Evolutionary conservation across 2,797 vertebrate species (phyloP).

Genomic region (Channa striata): DNA sequence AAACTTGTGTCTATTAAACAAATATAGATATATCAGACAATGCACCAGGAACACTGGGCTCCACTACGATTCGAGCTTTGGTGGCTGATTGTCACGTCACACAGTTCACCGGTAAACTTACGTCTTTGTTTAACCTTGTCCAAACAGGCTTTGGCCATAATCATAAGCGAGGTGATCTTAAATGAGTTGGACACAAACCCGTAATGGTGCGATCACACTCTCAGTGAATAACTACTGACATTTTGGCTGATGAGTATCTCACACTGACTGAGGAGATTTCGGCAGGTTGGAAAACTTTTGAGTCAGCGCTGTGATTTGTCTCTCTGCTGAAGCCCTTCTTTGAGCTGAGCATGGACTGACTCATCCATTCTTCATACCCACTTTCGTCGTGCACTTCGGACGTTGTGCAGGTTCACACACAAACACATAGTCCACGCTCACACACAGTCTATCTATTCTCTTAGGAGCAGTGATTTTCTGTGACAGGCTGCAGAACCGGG

Average conservation of each 20-base stretch:
- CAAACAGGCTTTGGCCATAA: too few relatives aligned
- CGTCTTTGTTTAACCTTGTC: too few relatives aligned
- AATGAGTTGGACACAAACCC: neutral
- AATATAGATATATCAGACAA: too few relatives aligned
- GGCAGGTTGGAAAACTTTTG: neutral
- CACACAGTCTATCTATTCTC: conserved; percentile 9
- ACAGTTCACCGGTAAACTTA: too few relatives aligned
- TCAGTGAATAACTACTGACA: conserved; percentile 10
- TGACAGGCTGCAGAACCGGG: conserved; percentile 26
- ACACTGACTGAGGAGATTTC: neutral
- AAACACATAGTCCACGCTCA: neutral
- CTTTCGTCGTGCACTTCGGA: neutral
- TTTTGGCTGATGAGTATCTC: neutral
- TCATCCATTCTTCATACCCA: conserved; percentile 21
- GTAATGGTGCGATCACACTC: conserved; percentile 1
- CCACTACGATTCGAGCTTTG: too few relatives aligned
- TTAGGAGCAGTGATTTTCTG: conserved; percentile 12
- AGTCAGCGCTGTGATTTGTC: conserved; percentile 5
- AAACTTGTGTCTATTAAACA: too few relatives aligned
- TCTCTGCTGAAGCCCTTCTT: conserved; percentile 16
- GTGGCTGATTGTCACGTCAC: too few relatives aligned
- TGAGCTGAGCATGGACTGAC: conserved; percentile 31
- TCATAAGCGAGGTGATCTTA: neutral
- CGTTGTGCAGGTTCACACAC: conserved; percentile 2
- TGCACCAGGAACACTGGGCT: too few relatives aligned